These are phyloP conservation scores for Apteryx owenii DNA, from an alignment of 2,113 vertebrate species.

Conservation along the genomic window DNA sequence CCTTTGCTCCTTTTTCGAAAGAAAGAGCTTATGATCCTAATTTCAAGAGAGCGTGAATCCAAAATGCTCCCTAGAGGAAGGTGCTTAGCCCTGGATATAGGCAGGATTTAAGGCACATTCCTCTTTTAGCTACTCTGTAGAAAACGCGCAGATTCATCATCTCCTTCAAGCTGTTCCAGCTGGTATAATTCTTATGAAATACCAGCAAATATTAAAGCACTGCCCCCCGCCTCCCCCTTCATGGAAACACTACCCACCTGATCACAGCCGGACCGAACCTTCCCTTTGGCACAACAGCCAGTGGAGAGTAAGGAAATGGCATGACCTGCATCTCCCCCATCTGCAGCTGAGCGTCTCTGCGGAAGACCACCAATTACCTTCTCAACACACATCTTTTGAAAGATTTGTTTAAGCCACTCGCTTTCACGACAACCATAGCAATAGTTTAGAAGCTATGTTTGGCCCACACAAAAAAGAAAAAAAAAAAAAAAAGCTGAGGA, in stretches of 20 bases:
- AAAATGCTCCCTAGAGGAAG: conserved; percentile 61
- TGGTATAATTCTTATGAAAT: not conserved
- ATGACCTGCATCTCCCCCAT: not conserved
- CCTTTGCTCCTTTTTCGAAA: conserved; percentile 58
- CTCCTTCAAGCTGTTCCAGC: not conserved
- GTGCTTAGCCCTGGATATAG: conserved; percentile 42
- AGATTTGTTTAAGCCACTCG: not conserved
- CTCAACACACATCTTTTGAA: not conserved
- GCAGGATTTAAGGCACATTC: conserved; percentile 40
- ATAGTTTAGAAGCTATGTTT: not conserved
- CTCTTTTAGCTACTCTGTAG: not conserved
- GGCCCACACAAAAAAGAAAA: not conserved
- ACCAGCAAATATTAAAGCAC: not conserved
- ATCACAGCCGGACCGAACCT: not conserved
- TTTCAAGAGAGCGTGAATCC: conserved; percentile 56
- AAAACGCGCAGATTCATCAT: conserved; percentile 26
- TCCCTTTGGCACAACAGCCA: not conserved
- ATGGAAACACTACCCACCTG: not conserved
- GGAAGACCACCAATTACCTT: not conserved
- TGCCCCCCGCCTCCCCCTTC: not conserved
- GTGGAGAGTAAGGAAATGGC: not conserved
- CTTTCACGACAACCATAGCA: not conserved
- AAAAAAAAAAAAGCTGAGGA: not conserved
- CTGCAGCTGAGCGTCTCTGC: not conserved
- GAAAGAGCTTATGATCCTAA: conserved; percentile 63